phyloP scores from a whole-genome alignment of 2,888 invertebrate species.

The Oxytorus armatus region DNA sequence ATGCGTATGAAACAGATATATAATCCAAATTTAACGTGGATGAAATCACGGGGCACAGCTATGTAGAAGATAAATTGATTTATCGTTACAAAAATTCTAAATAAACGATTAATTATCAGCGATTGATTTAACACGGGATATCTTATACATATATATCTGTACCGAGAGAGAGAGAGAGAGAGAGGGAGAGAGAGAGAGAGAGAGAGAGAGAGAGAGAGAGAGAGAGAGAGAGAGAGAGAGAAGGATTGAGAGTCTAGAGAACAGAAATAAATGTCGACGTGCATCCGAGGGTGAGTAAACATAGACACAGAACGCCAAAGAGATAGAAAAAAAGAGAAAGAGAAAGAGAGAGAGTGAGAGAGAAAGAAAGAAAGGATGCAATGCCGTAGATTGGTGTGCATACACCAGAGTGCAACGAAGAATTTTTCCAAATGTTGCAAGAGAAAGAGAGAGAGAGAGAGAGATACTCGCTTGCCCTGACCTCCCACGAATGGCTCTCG shows the following conservation, averaged over 20 bases:
- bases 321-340: background rate
- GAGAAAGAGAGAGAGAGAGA: slow-evolving; percentile 18
- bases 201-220: slow-evolving; percentile 5
- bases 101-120: no score
- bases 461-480: slow-evolving; percentile 52
- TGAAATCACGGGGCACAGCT: no score
- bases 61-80: no score
- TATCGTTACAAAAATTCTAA: no score
- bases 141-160: no score
- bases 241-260: slow-evolving; percentile 27
- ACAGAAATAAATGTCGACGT: slow-evolving; percentile 36
- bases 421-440: slow-evolving; percentile 55
- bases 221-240: slow-evolving; percentile 4
- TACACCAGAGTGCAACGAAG: slow-evolving; percentile 25
- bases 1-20: no score
- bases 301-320: slow-evolving; percentile 8
- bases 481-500: slow-evolving; percentile 62
- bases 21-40: no score
- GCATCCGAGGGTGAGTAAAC: slow-evolving; percentile 42
- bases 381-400: slow-evolving; percentile 10
- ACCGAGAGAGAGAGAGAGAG: no score
- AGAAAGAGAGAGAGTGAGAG: background rate
- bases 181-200: background rate
- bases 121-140: no score
- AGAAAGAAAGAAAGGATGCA: slow-evolving; percentile 11